Base-by-base conservation (phyloP, 2,113 vertebrate genomes). In the Ibidorhyncha struthersii region DNA sequence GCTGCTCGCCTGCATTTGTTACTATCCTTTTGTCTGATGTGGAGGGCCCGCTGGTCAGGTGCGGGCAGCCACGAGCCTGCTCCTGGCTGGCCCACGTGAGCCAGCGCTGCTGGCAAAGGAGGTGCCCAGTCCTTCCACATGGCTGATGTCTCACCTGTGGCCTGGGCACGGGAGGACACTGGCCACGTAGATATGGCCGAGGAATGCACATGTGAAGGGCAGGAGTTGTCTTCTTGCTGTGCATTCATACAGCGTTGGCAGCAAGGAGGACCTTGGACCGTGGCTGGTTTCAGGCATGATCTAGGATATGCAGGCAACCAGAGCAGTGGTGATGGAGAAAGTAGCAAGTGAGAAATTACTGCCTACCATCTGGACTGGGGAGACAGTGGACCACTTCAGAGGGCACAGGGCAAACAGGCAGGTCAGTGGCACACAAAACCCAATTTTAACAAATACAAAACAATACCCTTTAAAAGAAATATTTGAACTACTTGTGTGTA, bases 11-110 rank as follows among this genome's bases (percentile, higher is more conserved):
- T 69, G 43, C 40, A 4, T 2, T 8, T 41, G 40, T 40, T 47
- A n/a, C 30, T 53, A 32, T 53, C 47, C 55, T 93, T 91, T 58
- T 47, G 30, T 69, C 36, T 40, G 55, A 43, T 9, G 21, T 4
- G 23, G 40, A 67, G 38, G 27, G 55, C 27, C 17, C 1, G 0
- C 0, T 0, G 59, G 38, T 59, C 50, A 67, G 7, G n/a, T 8
- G 7, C 2, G 0, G n/a, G 45, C 14, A 43, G 62, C 20, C 40
- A 12, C 2, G 1, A 47, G 40, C 41, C 56, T n/a, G 9, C 34
- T 66, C 69, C 0, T 0, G 22, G 45, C 62, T 45, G 43, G n/a
- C 36, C 62, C 36, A 8, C 0, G 0, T 20, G 26, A 61, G n/a
- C 23, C 77, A 19, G 32, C 0, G 0, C 38, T 74, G 70, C 61